Conservation (phyloP, 2,113 vertebrate genomes). For the Odocoileus virginianus region DNA sequence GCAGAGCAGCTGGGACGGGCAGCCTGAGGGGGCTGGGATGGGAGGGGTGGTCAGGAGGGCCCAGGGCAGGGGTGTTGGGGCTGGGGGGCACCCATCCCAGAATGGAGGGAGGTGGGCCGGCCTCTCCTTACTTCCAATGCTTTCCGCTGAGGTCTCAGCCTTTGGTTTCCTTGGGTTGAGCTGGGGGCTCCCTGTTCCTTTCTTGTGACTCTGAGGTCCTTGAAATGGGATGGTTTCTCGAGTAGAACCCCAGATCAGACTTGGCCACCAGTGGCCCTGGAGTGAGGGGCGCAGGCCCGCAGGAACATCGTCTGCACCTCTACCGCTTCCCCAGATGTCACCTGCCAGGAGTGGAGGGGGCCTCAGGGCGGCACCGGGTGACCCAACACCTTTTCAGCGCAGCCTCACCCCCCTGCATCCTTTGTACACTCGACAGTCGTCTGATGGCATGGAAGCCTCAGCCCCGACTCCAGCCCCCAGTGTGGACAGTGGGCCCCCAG, state of each 20-base stretch:
- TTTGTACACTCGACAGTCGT: slow-evolving; percentile 78
- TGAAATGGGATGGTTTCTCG: background rate
- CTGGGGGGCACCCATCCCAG: background rate
- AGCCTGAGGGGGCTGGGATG: background rate
- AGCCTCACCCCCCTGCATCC: background rate
- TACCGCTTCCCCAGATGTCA: background rate
- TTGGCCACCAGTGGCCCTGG: background rate
- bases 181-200: background rate
- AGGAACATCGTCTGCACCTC: background rate
- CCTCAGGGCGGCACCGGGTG: background rate
- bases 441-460: slow-evolving; percentile 80
- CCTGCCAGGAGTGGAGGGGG: background rate
- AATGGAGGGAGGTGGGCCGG: background rate
- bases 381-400: background rate
- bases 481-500: slow-evolving; percentile 63
- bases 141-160: background rate
- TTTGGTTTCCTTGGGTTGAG: background rate
- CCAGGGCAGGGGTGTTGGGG: fast-evolving
- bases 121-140: background rate
- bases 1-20: background rate
- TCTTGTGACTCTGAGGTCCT: background rate
- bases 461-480: slow-evolving; percentile 43
- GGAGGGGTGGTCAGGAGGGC: background rate
- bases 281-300: background rate
- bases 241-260: background rate